A percentile compares a stretch with the other conserved stretches of the same genome.
Conservation (phyloP, 2,113 vertebrate species). For the Calonectris borealis region DNA sequence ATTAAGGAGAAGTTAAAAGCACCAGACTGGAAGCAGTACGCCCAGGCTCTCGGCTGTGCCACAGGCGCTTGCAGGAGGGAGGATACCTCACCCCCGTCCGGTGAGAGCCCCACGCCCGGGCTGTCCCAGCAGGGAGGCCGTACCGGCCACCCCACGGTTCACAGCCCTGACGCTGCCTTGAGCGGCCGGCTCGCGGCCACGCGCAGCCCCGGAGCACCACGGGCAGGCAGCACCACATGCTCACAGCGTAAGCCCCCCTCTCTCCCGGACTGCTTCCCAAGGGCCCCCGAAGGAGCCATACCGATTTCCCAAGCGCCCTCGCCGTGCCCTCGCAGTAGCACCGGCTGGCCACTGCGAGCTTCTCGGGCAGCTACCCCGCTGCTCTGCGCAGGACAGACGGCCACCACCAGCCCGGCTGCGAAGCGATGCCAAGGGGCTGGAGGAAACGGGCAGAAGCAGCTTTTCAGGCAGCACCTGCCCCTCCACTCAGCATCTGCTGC, state of each 20-base stretch:
- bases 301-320: background rate
- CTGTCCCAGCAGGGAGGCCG: background rate
- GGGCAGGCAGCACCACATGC: rapidly evolving
- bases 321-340: rapidly evolving
- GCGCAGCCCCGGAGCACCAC: rapidly evolving
- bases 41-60: background rate
- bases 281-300: background rate
- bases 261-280: too few relatives aligned
- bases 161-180: background rate
- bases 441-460: background rate
- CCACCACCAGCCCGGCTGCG: background rate
- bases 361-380: background rate
- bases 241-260: rapidly evolving
- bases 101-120: background rate
- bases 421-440: rapidly evolving
- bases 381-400: background rate
- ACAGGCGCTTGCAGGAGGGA: rapidly evolving
- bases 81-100: background rate
- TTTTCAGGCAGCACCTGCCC: background rate
- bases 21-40: background rate
- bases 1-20: background rate
- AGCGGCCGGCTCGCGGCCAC: rapidly evolving
- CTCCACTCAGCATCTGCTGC: background rate
- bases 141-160: rapidly evolving
- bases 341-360: rapidly evolving